These are phyloP conservation scores for Apodemus sylvaticus DNA, from an alignment of 2,113 vertebrate genomes.

Conservation along the genomic window DNA sequence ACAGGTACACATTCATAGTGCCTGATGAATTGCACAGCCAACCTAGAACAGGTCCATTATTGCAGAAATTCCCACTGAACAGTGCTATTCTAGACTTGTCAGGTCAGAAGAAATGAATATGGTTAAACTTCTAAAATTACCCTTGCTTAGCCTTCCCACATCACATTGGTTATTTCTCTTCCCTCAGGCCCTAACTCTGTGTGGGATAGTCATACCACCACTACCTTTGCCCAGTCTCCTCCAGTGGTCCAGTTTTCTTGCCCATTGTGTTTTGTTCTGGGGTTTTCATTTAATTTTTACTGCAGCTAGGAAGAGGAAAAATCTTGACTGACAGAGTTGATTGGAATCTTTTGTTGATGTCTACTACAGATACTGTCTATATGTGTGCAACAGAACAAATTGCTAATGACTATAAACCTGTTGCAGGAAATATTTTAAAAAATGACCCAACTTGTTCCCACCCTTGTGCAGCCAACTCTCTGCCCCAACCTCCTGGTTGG, in stretches of 20 bases:
- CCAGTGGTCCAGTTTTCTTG: background rate
- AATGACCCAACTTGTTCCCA: no score
- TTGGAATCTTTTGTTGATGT: constrained; percentile 64
- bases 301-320: constrained; percentile 60
- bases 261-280: background rate
- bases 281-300: constrained; percentile 21
- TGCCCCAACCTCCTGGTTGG: no score
- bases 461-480: no score
- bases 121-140: background rate
- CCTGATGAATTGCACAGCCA: background rate
- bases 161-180: background rate
- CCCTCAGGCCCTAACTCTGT: background rate
- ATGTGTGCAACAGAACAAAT: constrained; percentile 75
- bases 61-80: background rate
- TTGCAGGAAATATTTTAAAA: no score
- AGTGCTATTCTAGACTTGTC: background rate
- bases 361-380: constrained; percentile 72
- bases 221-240: no score
- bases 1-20: background rate
- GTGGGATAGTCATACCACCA: no score
- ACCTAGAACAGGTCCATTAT: background rate
- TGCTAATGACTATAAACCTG: constrained; percentile 74
- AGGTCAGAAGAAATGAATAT: background rate
- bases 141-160: no score
- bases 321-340: background rate